Evolutionary conservation across 2,797 vertebrate genomes (phyloP).

Genomic region (Nannoperca australis): DNA sequence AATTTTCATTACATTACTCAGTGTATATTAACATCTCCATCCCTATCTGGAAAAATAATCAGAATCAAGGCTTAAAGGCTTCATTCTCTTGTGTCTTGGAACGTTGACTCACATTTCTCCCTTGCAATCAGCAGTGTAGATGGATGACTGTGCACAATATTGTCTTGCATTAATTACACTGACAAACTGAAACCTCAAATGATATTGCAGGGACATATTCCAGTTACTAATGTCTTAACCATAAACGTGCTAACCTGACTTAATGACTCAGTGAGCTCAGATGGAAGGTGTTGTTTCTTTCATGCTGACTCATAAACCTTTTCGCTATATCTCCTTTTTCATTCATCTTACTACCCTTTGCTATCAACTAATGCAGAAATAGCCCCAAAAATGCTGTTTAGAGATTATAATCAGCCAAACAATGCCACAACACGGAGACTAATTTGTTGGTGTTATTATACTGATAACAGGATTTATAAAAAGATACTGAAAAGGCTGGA

Average conservation of each 20-base stretch:
- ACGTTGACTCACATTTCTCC: slow-evolving; percentile 43
- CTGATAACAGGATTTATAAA: slow-evolving; percentile 55
- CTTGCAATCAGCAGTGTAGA: slow-evolving; percentile 50
- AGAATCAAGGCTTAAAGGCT: slow-evolving; percentile 67
- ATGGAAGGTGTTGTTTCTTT: slow-evolving; percentile 10
- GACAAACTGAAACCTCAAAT: slow-evolving; percentile 37
- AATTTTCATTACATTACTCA: slow-evolving; percentile 65
- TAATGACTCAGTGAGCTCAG: background rate
- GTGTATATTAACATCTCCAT: slow-evolving; percentile 67
- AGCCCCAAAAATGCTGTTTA: slow-evolving; percentile 25
- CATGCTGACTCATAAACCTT: background rate
- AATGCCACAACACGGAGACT: slow-evolving; percentile 28
- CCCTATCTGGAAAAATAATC: slow-evolving; percentile 65
- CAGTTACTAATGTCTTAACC: slow-evolving; percentile 20
- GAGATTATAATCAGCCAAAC: slow-evolving; percentile 58
- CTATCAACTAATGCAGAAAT: slow-evolving; percentile 17
- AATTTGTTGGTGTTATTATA: slow-evolving; percentile 59
- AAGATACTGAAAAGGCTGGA: slow-evolving; percentile 52
- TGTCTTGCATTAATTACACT: slow-evolving; percentile 64
- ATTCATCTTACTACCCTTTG: slow-evolving; percentile 14
- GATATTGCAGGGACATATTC: slow-evolving; percentile 23
- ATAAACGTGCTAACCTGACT: slow-evolving; percentile 17
- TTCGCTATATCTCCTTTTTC: background rate
- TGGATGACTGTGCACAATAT: slow-evolving; percentile 64
- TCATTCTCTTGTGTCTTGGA: slow-evolving; percentile 50